Evolutionary conservation across 2,797 vertebrate species (phyloP).

Genomic region (Prionace glauca): DNA sequence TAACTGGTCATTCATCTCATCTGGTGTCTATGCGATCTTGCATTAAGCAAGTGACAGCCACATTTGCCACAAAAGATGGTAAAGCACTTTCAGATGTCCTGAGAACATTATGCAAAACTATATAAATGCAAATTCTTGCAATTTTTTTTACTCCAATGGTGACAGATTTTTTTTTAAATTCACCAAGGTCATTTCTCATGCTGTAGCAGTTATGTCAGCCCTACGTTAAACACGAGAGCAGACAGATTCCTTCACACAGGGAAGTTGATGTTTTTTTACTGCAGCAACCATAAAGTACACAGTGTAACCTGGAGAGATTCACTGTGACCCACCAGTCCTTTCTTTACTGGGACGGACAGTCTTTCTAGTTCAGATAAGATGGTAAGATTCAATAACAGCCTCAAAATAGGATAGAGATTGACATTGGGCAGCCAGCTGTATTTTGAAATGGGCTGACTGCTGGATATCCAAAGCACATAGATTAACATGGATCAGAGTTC

Average conservation of each 20-base stretch:
- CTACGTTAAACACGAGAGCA: neutral
- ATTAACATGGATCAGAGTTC: neutral
- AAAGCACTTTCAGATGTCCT: slow-evolving; percentile 9
- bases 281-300: neutral
- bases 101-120: slow-evolving; percentile 21
- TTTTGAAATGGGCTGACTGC: neutral
- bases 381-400: neutral
- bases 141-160: neutral
- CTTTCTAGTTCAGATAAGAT: neutral
- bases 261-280: neutral
- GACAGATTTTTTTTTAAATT: neutral
- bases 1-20: slow-evolving; percentile 9
- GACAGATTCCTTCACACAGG: neutral
- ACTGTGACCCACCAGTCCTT: neutral
- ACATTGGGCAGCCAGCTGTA: neutral
- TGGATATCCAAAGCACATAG: neutral
- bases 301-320: neutral
- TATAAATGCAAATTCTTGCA: slow-evolving; percentile 31
- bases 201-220: neutral
- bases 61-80: neutral
- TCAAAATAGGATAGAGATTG: neutral
- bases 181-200: neutral
- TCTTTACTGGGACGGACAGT: neutral
- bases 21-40: neutral
- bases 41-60: neutral